phyloP scores from a whole-genome alignment of 1,140 invertebrate genomes.

The Scaptomyza graminum region DNA sequence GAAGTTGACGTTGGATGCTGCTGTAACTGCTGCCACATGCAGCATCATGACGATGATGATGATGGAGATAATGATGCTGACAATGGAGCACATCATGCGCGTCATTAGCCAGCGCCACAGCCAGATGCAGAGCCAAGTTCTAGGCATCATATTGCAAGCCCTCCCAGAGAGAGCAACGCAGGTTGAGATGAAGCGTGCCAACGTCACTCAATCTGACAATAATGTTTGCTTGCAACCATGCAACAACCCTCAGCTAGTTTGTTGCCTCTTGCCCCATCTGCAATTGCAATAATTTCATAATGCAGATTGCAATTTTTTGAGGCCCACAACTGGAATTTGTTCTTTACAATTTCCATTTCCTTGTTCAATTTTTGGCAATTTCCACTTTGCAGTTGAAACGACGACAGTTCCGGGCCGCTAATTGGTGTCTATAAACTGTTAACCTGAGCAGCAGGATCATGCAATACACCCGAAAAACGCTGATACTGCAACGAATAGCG shows the following conservation, averaged over 20 bases:
- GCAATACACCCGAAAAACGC: too few relatives aligned
- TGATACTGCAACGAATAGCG: slow-evolving; percentile 11
- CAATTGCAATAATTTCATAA: slow-evolving; percentile 26
- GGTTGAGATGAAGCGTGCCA: neutral
- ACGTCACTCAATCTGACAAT: slow-evolving; percentile 36
- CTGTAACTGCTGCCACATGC: slow-evolving; percentile 34
- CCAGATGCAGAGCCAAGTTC: slow-evolving; percentile 35
- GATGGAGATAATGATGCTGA: slow-evolving; percentile 27
- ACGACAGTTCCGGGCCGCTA: slow-evolving; percentile 21
- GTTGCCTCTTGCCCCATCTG: neutral
- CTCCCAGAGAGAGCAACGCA: neutral
- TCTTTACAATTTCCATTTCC: neutral
- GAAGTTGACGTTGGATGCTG: slow-evolving; percentile 34
- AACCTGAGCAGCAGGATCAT: slow-evolving; percentile 31
- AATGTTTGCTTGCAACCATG: slow-evolving; percentile 11
- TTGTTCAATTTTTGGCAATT: neutral
- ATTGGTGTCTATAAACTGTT: slow-evolving; percentile 44
- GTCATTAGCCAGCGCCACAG: slow-evolving; percentile 49
- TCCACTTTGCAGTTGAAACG: slow-evolving; percentile 10
- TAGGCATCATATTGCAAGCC: slow-evolving; percentile 19
- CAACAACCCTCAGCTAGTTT: neutral
- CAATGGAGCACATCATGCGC: slow-evolving; percentile 56
- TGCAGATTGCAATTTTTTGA: too few relatives aligned
- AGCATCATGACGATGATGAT: slow-evolving; percentile 27
- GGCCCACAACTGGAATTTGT: slow-evolving; percentile 31